Evolutionary conservation across 2,797 vertebrate species (phyloP).

Genomic region (Thamnophis elegans): DNA sequence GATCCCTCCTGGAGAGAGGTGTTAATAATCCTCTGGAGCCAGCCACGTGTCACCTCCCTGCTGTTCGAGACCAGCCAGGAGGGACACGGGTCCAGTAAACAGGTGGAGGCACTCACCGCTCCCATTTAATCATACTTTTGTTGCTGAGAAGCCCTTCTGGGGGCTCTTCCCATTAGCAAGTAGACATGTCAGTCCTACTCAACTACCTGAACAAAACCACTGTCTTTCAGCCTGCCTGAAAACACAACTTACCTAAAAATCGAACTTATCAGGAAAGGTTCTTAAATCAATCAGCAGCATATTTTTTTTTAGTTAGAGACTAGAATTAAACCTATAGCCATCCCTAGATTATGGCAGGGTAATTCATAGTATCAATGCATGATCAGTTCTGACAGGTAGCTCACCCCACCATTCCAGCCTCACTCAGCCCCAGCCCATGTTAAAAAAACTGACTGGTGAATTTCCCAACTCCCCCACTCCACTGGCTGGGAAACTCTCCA

Average conservation of each 20-base stretch:
- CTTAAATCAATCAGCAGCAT: background rate
- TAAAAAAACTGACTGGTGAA: background rate
- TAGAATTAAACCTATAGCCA: background rate
- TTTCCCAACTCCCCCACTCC: background rate
- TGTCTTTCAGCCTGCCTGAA: background rate
- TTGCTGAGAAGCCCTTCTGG: background rate
- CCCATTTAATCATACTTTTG: background rate
- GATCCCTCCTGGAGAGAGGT: too few species aligned
- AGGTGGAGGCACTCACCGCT: too few species aligned
- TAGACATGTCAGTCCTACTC: background rate
- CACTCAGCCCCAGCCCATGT: background rate
- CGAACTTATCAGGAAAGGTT: background rate
- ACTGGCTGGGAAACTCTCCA: background rate
- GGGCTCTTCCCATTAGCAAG: background rate
- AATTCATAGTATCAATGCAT: background rate
- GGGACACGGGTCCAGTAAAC: too few species aligned
- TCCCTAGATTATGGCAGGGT: background rate
- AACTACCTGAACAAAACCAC: background rate
- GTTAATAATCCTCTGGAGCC: too few species aligned
- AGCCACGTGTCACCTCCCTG: too few species aligned
- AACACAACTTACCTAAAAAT: background rate
- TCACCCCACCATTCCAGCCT: background rate
- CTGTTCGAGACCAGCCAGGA: too few species aligned
- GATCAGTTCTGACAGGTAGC: background rate
- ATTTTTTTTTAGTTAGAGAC: background rate